Conservation (phyloP, 2,888 invertebrate species). For the Apotomis capreana region DNA sequence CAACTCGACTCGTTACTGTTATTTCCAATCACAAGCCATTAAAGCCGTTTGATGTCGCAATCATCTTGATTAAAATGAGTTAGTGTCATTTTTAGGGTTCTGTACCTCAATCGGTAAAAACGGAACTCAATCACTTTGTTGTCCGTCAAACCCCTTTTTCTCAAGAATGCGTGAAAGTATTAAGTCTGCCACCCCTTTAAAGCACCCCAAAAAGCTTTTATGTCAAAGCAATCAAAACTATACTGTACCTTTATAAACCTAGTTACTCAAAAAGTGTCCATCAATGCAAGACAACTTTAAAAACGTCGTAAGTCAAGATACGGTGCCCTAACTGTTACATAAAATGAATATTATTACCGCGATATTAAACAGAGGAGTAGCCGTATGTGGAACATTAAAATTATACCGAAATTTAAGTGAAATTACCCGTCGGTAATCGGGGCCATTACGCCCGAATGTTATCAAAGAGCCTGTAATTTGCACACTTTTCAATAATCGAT, state of each 20-base stretch:
- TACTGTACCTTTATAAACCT: background rate
- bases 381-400: constrained; percentile 61
- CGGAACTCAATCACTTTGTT: too few species aligned
- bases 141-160: too few species aligned
- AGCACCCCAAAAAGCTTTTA: too few species aligned
- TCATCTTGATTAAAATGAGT: constrained; percentile 11
- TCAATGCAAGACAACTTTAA: background rate
- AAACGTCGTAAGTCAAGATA: background rate
- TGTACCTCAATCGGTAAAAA: too few species aligned
- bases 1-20: constrained; percentile 26
- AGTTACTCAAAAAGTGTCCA: too few species aligned
- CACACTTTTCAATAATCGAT: constrained; percentile 71
- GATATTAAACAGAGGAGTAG: constrained; percentile 40
- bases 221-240: too few species aligned
- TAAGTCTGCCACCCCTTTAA: too few species aligned
- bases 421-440: constrained; percentile 57
- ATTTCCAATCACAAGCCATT: constrained; percentile 25
- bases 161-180: too few species aligned
- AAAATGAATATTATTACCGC: constrained; percentile 40
- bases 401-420: constrained; percentile 64
- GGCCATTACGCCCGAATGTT: constrained; percentile 57
- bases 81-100: background rate
- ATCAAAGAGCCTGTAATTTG: constrained; percentile 67
- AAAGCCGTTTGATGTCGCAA: constrained; percentile 21
- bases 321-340: constrained; percentile 7